Evolutionary conservation across 2,797 vertebrate genomes (phyloP).

Genomic region (Mus caroli): DNA sequence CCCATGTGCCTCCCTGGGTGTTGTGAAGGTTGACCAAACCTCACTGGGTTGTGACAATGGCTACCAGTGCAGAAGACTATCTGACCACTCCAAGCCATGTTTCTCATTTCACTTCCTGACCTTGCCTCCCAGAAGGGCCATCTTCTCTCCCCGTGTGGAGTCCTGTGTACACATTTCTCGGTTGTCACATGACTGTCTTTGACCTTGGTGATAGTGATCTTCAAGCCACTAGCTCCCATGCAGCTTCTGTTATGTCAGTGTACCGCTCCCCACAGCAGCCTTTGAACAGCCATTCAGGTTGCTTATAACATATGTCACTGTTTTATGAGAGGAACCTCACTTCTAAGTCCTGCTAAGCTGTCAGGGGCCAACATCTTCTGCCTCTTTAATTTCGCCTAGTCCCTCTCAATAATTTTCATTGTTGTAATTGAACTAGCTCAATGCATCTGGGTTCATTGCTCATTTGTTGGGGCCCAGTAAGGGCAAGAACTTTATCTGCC

Average conservation of each 20-base stretch:
- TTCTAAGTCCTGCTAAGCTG: neutral
- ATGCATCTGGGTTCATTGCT: neutral
- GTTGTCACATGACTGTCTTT: neutral
- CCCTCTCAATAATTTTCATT: neutral
- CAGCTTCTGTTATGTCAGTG: neutral
- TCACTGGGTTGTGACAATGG: neutral
- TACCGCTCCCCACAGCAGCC: neutral
- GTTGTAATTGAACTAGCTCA: neutral
- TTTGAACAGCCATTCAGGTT: neutral
- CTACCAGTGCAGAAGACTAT: neutral
- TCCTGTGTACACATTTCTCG: fast-evolving
- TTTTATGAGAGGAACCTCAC: neutral
- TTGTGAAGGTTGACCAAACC: neutral
- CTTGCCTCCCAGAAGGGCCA: neutral
- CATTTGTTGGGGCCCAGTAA: neutral
- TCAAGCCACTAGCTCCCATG: neutral
- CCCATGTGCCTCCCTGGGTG: neutral
- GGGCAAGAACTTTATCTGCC: neutral
- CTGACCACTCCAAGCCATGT: neutral
- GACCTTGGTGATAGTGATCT: neutral
- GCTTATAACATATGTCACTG: constrained; percentile 3
- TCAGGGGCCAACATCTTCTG: neutral
- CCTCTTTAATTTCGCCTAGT: neutral
- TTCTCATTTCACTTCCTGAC: neutral
- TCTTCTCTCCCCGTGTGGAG: neutral